These are phyloP conservation scores for Chiridota heheva DNA, from an alignment of 35 echinoderm and acorn worm genomes.

Conservation along the genomic window DNA sequence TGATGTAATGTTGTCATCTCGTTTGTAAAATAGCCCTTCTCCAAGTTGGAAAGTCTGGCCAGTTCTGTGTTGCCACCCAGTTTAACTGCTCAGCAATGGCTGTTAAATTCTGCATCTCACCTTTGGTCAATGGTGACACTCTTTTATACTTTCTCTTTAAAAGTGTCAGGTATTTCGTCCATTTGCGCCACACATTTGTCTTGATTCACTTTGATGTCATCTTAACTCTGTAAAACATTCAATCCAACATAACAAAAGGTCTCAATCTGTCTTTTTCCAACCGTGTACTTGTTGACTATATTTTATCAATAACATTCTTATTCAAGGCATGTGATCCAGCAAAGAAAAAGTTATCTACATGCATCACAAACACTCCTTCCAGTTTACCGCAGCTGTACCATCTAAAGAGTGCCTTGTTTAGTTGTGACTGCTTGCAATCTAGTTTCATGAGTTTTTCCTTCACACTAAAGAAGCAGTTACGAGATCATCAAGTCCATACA, in stretches of 20 bases:
- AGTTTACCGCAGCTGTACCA: neutral
- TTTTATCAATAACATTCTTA: slow-evolving; percentile 12
- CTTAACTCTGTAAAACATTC: neutral
- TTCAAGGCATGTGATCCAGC: slow-evolving; percentile 39
- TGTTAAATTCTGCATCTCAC: slow-evolving; percentile 35
- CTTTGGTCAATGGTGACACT: slow-evolving; percentile 25
- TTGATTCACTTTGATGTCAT: slow-evolving; percentile 35
- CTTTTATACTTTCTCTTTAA: slow-evolving; percentile 26
- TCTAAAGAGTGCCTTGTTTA: slow-evolving; percentile 17
- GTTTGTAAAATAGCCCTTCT: slow-evolving; percentile 33
- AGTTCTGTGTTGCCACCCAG: slow-evolving; percentile 43
- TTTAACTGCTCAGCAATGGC: slow-evolving; percentile 40
- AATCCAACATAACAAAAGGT: slow-evolving; percentile 41
- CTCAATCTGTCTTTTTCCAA: slow-evolving; percentile 28
- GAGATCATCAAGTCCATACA: too few relatives aligned
- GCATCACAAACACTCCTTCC: slow-evolving; percentile 12
- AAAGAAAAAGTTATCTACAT: slow-evolving; percentile 40
- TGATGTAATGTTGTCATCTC: slow-evolving; percentile 41
- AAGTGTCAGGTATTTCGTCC: slow-evolving; percentile 17
- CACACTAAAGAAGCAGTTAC: too few relatives aligned
- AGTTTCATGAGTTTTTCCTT: too few relatives aligned
- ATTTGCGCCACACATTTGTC: slow-evolving; percentile 21
- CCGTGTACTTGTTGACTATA: slow-evolving; percentile 47
- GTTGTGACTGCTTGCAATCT: neutral
- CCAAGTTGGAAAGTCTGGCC: slow-evolving; percentile 11